Evolutionary conservation across 2,888 invertebrate genomes (phyloP).

Genomic region (Lepetodrilus schrolli): DNA sequence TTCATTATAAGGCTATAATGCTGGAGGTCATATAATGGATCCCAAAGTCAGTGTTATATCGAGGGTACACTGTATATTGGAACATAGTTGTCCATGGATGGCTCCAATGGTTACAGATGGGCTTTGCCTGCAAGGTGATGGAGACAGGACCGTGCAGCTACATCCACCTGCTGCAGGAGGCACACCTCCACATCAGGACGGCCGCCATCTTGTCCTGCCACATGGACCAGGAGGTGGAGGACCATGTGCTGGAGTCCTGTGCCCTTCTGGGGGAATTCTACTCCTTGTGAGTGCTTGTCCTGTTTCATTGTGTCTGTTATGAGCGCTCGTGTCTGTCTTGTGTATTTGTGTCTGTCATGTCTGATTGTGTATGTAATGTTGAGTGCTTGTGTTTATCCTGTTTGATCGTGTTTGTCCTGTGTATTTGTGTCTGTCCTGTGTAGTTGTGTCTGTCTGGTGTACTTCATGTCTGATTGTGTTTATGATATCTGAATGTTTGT

Average conservation of each 20-base stretch:
- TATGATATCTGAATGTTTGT: too few species aligned
- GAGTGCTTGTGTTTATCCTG: background rate
- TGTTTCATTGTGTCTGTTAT: too few species aligned
- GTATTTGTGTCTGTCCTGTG: too few species aligned
- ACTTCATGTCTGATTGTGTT: too few species aligned
- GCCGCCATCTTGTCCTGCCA: slow-evolving; percentile 46
- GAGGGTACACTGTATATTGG: too few species aligned
- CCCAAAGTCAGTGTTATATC: too few species aligned
- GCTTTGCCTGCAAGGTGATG: slow-evolving; percentile 55
- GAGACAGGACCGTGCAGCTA: slow-evolving; percentile 82
- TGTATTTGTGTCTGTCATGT: background rate
- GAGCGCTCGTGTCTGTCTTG: background rate
- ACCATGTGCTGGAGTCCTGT: slow-evolving; percentile 55
- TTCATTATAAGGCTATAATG: too few species aligned
- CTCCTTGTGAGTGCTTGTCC: slow-evolving; percentile 59
- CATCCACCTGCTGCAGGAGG: slow-evolving; percentile 83
- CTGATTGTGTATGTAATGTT: background rate
- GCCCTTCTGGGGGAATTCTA: slow-evolving; percentile 63
- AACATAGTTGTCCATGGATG: too few species aligned
- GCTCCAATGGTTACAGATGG: slow-evolving; percentile 44
- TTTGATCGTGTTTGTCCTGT: background rate
- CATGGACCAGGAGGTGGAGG: slow-evolving; percentile 43
- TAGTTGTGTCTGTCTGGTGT: too few species aligned
- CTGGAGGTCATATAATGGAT: too few species aligned
- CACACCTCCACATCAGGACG: slow-evolving; percentile 80